These are phyloP conservation scores for Valencia hispanica DNA, from an alignment of 2,797 vertebrate species.

Conservation along the genomic window DNA sequence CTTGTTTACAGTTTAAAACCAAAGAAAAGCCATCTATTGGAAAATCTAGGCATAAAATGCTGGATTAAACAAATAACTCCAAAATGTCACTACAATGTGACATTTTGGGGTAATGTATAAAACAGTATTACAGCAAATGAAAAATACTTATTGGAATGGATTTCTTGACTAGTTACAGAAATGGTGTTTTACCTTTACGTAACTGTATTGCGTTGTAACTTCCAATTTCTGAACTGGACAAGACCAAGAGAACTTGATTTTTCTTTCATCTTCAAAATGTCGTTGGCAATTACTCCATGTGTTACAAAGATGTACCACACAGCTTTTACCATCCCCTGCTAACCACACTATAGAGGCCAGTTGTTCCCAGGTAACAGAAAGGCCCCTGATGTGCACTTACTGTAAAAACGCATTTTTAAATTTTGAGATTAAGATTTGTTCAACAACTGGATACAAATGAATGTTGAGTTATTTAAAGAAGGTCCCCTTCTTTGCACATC, in stretches of 20 bases:
- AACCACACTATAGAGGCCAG: neutral
- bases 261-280: neutral
- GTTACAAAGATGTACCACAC: neutral
- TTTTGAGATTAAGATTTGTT: neutral
- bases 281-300: neutral
- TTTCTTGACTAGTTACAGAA: neutral
- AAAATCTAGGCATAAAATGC: neutral
- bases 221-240: neutral
- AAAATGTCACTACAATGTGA: neutral
- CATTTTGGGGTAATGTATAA: neutral
- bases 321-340: constrained; percentile 6
- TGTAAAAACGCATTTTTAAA: neutral
- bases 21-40: neutral
- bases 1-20: neutral
- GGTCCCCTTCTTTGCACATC: neutral
- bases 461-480: neutral
- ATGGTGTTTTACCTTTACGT: neutral
- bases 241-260: neutral
- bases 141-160: neutral
- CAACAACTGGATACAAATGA: neutral
- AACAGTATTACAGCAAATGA: neutral
- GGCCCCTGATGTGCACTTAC: neutral
- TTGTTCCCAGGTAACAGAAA: neutral
- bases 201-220: neutral
- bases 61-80: neutral